Evolutionary conservation across 2,113 vertebrate genomes (phyloP).

Genomic region (Plectropomus leopardus): DNA sequence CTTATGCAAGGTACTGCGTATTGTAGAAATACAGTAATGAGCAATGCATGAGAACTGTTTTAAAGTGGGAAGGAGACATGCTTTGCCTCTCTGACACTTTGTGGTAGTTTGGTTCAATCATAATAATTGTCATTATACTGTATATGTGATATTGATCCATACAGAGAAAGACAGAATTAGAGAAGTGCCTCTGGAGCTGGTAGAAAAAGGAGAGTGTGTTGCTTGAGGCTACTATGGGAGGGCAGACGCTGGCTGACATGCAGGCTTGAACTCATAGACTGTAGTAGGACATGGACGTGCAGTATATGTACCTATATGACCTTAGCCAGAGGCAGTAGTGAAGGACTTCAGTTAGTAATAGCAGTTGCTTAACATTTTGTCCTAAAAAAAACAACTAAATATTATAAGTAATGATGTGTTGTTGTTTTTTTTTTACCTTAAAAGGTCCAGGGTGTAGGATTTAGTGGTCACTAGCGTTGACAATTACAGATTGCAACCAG

Average conservation of each 20-base stretch:
- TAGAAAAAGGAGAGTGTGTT: background rate
- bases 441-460: too few relatives aligned
- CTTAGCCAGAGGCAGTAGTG: background rate
- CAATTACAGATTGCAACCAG: too few relatives aligned
- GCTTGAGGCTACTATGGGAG: background rate
- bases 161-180: background rate
- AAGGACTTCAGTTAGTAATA: background rate
- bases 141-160: conserved; percentile 1
- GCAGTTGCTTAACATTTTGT: background rate
- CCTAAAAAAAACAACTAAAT: background rate
- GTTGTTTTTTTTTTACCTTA: too few relatives aligned
- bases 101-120: background rate
- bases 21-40: conserved; percentile 8
- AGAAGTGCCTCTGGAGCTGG: background rate
- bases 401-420: background rate
- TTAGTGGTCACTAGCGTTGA: too few relatives aligned
- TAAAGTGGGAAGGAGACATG: background rate
- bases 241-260: background rate
- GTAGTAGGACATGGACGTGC: background rate
- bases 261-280: background rate
- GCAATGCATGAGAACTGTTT: background rate
- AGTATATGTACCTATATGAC: background rate
- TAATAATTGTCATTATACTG: background rate
- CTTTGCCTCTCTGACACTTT: background rate
- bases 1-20: background rate